These are phyloP conservation scores for Dolichoris vasculosae DNA, from an alignment of 1,140 invertebrate species.

Conservation along the genomic window DNA sequence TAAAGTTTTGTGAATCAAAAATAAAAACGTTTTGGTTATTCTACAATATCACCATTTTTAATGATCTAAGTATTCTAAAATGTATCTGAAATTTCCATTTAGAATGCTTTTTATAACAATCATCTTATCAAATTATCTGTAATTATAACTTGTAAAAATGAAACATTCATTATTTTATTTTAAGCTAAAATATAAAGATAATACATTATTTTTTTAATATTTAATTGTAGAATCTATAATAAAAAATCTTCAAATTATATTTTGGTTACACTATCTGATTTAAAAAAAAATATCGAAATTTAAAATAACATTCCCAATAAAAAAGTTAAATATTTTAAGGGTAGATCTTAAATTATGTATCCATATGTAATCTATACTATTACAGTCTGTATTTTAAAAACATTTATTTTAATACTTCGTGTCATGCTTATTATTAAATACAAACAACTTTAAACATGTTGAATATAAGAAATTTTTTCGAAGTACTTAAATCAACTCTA, in stretches of 20 bases:
- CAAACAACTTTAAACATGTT: conserved; percentile 7
- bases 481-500: not conserved
- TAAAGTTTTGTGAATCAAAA: conserved; percentile 38
- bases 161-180: not conserved
- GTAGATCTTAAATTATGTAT: not conserved
- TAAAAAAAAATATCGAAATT: not conserved
- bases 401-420: not conserved
- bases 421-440: not conserved
- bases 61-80: conserved; percentile 17
- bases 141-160: not conserved
- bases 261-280: not conserved
- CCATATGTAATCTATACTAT: not conserved
- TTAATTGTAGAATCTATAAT: not conserved
- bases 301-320: not conserved
- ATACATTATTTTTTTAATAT: conserved; percentile 3
- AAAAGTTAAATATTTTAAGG: not conserved
- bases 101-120: conserved; percentile 21
- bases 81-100: conserved; percentile 45
- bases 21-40: conserved; percentile 6
- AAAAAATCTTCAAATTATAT: not conserved
- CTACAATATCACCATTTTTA: conserved; percentile 26
- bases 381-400: not conserved
- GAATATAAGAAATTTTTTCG: not conserved
- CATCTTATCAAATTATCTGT: conserved; percentile 1
- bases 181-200: not conserved